phyloP scores from a whole-genome alignment of 1,140 invertebrate genomes.

The Octopus sinensis region DNA sequence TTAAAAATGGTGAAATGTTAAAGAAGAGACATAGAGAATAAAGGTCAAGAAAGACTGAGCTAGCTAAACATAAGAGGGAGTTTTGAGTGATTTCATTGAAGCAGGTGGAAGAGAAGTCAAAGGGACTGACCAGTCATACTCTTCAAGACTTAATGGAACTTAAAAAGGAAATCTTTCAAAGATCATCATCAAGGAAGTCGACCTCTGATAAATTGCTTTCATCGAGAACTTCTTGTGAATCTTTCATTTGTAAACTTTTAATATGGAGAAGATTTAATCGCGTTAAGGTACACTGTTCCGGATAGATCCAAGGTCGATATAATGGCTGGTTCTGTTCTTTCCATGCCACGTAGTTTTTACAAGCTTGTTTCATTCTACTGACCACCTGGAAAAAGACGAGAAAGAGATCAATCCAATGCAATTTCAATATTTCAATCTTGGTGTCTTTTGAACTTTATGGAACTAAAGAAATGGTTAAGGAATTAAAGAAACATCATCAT shows the following conservation, averaged over 20 bases:
- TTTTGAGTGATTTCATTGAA: too few species aligned
- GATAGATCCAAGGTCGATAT: constrained; percentile 81
- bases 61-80: too few species aligned
- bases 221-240: constrained; percentile 36
- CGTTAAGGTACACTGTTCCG: constrained; percentile 70
- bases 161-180: constrained; percentile 16
- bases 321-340: constrained; percentile 73
- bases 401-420: background rate
- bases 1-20: too few species aligned
- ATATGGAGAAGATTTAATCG: constrained; percentile 39
- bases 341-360: constrained; percentile 74
- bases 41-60: too few species aligned
- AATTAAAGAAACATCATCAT: too few species aligned
- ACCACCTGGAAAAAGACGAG: constrained; percentile 61
- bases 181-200: constrained; percentile 37
- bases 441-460: too few species aligned
- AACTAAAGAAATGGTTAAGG: too few species aligned
- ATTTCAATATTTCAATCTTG: too few species aligned
- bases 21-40: too few species aligned
- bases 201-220: constrained; percentile 33
- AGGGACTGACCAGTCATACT: too few species aligned
- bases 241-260: constrained; percentile 27
- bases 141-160: too few species aligned
- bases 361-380: constrained; percentile 77
- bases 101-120: too few species aligned